A percentile compares a stretch with the other conserved stretches of the same genome.
phyloP scores from a whole-genome alignment of 1,140 invertebrate genomes.

The Pachyrhynchus sulphureomaculatus region DNA sequence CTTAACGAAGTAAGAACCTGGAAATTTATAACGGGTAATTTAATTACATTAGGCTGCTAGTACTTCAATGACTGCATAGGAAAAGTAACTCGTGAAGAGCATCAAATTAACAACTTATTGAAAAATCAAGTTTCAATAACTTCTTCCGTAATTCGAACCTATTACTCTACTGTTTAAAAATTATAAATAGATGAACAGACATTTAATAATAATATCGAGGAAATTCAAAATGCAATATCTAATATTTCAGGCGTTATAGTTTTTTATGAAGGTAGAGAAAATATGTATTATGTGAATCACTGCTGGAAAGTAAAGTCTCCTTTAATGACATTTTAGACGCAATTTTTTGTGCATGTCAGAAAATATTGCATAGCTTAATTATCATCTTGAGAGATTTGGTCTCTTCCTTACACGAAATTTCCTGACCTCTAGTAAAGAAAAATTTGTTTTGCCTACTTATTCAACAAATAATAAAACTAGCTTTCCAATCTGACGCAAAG shows the following conservation, averaged over 20 bases:
- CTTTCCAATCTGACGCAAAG: conserved; percentile 16
- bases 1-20: conserved; percentile 21
- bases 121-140: conserved; percentile 26
- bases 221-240: conserved; percentile 10
- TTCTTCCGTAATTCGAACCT: conserved; percentile 23
- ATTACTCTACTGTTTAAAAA: conserved; percentile 20
- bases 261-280: not conserved
- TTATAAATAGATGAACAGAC: conserved; percentile 23
- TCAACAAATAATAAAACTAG: conserved; percentile 12
- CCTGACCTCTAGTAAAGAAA: conserved; percentile 5
- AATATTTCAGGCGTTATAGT: not conserved
- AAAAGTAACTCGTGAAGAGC: conserved; percentile 19
- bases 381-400: conserved; percentile 5
- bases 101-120: conserved; percentile 18
- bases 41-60: conserved; percentile 20
- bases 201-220: conserved; percentile 18
- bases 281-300: not conserved
- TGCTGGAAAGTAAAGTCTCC: not conserved
- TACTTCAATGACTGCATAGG: conserved; percentile 25
- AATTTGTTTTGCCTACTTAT: conserved; percentile 13
- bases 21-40: conserved; percentile 32
- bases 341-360: conserved; percentile 10
- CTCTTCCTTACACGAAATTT: conserved; percentile 11
- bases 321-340: conserved; percentile 11
- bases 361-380: conserved; percentile 18